Evolutionary conservation across 2,888 invertebrate genomes (phyloP).

Genomic region (Acleris cristana): DNA sequence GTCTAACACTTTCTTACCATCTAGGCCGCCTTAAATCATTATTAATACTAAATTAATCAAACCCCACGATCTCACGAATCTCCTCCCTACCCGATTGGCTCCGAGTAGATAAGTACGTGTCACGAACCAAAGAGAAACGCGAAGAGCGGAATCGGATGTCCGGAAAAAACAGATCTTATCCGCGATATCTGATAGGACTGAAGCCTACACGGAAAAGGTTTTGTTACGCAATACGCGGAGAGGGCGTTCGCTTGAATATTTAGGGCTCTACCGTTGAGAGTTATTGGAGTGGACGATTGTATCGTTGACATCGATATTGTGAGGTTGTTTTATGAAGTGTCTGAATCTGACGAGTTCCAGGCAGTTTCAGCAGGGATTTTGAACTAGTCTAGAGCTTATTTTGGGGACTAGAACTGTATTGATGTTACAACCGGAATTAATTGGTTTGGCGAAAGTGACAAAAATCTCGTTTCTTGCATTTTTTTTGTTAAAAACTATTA

Average conservation of each 20-base stretch:
- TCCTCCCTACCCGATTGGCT: constrained; percentile 11
- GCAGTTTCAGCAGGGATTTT: no score
- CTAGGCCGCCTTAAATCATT: no score
- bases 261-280: background rate
- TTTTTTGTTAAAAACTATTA: background rate
- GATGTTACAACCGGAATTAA: no score
- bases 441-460: background rate
- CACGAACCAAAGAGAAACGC: constrained; percentile 27
- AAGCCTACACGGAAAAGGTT: constrained; percentile 23
- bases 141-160: constrained; percentile 18
- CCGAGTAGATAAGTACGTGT: constrained; percentile 27
- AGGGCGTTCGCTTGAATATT: constrained; percentile 17
- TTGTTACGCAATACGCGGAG: constrained; percentile 16
- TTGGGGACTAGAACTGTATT: no score
- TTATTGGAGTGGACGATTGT: constrained; percentile 2
- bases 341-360: no score
- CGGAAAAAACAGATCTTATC: constrained; percentile 27
- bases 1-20: no score
- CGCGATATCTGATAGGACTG: constrained; percentile 22
- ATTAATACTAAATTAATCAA: constrained; percentile 13
- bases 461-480: background rate
- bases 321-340: no score
- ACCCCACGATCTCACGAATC: constrained; percentile 4
- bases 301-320: background rate
- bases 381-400: no score